phyloP scores from a whole-genome alignment of 2,113 vertebrate species.

The Lota lota region DNA sequence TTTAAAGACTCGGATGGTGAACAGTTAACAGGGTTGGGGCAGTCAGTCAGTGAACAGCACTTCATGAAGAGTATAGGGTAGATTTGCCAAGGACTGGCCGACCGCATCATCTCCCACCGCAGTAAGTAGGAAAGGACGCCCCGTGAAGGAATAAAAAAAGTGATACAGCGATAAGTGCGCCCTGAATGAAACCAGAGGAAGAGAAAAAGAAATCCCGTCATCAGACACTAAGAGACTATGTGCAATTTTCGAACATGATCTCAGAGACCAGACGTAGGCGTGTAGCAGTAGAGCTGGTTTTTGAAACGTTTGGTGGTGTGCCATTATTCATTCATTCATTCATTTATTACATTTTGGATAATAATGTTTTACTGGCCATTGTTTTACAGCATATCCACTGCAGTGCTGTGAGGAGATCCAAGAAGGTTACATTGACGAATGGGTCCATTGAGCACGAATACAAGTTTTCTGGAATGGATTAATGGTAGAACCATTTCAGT shows the following conservation, averaged over 20 bases:
- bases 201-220: not conserved
- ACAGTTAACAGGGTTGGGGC: conserved; percentile 41
- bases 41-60: conserved; percentile 16
- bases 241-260: not conserved
- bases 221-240: not conserved
- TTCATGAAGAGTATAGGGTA: conserved; percentile 18
- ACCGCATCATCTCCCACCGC: conserved; percentile 21
- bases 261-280: not conserved
- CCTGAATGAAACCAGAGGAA: conserved; percentile 23
- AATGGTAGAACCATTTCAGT: too few species aligned
- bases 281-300: not conserved
- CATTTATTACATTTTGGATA: too few species aligned
- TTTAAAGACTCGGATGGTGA: conserved; percentile 48
- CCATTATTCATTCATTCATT: too few species aligned
- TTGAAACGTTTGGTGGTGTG: not conserved
- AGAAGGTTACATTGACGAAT: not conserved
- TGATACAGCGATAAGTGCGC: conserved; percentile 16
- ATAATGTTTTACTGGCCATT: too few species aligned
- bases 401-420: not conserved
- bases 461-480: too few species aligned
- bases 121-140: conserved; percentile 22
- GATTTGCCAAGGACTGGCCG: conserved; percentile 44
- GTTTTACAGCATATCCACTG: too few species aligned
- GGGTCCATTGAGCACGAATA: not conserved
- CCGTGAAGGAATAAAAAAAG: conserved; percentile 12